Base-by-base conservation (phyloP, 2,113 vertebrate genomes). In the Burhinus oedicnemus region DNA sequence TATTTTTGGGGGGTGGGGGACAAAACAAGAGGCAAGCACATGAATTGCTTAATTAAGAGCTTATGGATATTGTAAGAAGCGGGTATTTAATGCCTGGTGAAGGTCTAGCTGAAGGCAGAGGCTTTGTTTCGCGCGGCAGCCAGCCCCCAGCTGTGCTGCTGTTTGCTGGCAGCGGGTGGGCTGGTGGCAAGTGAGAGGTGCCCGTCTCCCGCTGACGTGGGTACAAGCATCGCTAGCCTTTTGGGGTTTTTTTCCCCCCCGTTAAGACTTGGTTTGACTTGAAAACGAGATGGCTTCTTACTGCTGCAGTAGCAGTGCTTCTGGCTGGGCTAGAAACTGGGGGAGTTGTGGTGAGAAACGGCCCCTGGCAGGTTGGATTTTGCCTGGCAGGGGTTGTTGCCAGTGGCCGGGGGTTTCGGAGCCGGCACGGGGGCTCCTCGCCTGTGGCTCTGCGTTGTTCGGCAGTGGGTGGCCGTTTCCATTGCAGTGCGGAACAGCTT, bases 201-300 rank as follows among this genome's bases (percentile, higher is more conserved):
- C 96, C 96, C 83, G 74, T 84, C 92, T 93, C 96, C 96, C 86
- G 87, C 92, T 95, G 96, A 81, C 76, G 91, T 91, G 95, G 94
- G 84, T 88, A 91, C 91, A 49, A 65, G 94, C 95, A 80, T 83
- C 89, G 10, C 77, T 57, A 60, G 80, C 89, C 83, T 96, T 87
- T 74, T 83, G 6, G 21, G 6, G 22, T 7, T 6, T 82, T 80
- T 44, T 27, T 27, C 26, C 89, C 93, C 52, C 90, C 93, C 90
- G 58, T 93, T 89, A 97, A 89, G 93, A 86, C 77, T 81, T 60
- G 91, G 58, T 45, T 91, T 42, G 86, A 81, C 80, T 90, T 89
- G 91, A 69, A 96, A 79, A 75, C n/a, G 58, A 47, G 87, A 27
- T 57, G 89, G 62, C 32, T 51, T 74, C 93, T 84, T 2, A 3